A percentile compares a stretch with the other conserved stretches of the same genome.
phyloP scores from a whole-genome alignment of 2,888 invertebrate genomes.

The Stenchaetothrips biformis region DNA sequence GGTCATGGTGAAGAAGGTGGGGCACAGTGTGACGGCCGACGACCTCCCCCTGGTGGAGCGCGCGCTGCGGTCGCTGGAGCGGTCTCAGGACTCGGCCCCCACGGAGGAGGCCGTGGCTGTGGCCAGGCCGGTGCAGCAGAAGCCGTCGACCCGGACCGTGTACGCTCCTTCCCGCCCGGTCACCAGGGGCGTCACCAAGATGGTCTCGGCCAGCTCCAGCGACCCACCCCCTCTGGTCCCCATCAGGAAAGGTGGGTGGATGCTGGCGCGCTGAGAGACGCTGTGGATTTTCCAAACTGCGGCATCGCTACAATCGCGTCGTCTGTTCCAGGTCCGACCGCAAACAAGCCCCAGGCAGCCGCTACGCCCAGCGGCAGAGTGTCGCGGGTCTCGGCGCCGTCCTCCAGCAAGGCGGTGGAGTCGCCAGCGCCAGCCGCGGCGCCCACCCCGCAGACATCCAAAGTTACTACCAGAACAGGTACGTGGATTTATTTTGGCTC shows the following conservation, averaged over 20 bases:
- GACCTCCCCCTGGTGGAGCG: not conserved
- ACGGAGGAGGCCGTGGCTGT: not conserved
- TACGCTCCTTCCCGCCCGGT: not conserved
- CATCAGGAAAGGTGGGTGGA: not conserved
- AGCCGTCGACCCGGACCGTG: not conserved
- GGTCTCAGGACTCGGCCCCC: not conserved
- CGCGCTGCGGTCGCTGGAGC: not conserved
- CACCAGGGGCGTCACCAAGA: constrained; percentile 5
- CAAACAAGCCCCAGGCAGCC: not conserved
- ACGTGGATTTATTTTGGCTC: not conserved
- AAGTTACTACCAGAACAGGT: not conserved
- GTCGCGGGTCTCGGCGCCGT: not conserved
- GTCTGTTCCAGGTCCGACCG: not conserved
- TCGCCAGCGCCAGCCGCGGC: not conserved
- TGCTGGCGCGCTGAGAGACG: too few species aligned
- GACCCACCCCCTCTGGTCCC: not conserved
- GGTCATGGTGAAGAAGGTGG: not conserved
- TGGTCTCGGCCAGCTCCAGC: not conserved
- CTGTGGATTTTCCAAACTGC: too few species aligned
- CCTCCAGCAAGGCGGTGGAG: not conserved
- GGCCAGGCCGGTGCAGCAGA: not conserved
- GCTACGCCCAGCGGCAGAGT: not conserved
- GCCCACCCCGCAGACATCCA: not conserved
- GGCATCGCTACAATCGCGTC: not conserved
- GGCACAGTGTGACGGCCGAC: not conserved